A percentile compares a stretch with the other conserved stretches of the same genome.
These are phyloP conservation scores for Opisthocomus hoazin DNA, from an alignment of 2,113 vertebrate genomes.

Conservation along the genomic window DNA sequence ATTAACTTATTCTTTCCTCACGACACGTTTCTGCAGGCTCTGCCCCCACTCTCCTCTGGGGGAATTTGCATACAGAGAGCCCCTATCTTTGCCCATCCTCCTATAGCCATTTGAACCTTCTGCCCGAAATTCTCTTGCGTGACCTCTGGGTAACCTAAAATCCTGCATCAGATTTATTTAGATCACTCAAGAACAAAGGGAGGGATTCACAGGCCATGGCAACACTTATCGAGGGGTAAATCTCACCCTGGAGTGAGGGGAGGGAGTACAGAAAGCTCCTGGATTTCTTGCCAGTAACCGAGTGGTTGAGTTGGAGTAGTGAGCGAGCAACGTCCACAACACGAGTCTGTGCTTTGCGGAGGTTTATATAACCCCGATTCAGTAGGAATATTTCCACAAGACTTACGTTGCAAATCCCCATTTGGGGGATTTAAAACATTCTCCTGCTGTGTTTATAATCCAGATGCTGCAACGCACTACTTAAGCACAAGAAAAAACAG, in stretches of 20 bases:
- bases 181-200: not conserved
- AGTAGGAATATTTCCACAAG: constrained; percentile 23
- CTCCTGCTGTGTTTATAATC: not conserved
- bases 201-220: not conserved
- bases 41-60: not conserved
- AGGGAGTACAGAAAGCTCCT: not conserved
- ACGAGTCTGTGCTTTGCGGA: rapidly evolving
- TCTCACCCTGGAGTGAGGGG: not conserved
- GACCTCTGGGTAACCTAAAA: not conserved
- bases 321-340: not conserved
- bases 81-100: not conserved
- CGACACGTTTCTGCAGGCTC: not conserved
- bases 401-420: not conserved
- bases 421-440: constrained; percentile 42
- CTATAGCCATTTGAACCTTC: not conserved
- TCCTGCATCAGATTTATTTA: not conserved
- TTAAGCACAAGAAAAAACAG: not conserved
- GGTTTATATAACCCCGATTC: constrained; percentile 10
- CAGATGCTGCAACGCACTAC: rapidly evolving
- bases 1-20: constrained; percentile 6
- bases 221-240: not conserved
- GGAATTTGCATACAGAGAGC: not conserved
- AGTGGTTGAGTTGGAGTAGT: not conserved
- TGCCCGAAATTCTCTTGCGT: not conserved
- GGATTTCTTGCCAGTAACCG: not conserved